Conservation (phyloP, 2,888 invertebrate genomes). For the Athalia rosae region DNA sequence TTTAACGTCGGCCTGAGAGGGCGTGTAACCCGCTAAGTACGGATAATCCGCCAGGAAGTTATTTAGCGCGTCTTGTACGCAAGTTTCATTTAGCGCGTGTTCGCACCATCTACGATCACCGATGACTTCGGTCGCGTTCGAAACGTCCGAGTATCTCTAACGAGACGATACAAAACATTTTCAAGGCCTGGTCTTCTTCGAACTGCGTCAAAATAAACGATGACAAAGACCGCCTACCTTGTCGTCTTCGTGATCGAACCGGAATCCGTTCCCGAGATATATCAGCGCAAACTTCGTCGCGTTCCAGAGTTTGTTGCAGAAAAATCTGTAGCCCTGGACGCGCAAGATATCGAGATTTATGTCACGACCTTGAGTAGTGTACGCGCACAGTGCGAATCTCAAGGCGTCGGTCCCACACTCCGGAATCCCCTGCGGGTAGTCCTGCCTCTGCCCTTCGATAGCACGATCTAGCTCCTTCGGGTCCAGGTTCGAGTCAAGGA, state of each 20-base stretch:
- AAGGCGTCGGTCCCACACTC: constrained; percentile 97
- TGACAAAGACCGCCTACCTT: constrained; percentile 55
- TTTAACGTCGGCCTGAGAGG: constrained; percentile 71
- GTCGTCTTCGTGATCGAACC: constrained; percentile 71
- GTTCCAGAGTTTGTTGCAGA: constrained; percentile 99
- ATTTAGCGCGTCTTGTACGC: constrained; percentile 68
- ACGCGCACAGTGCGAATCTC: constrained; percentile 92
- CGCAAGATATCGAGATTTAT: constrained; percentile 97
- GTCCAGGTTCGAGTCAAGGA: constrained; percentile 89
- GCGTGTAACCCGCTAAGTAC: constrained; percentile 72
- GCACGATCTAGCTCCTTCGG: constrained; percentile 80
- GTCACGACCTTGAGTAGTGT: constrained; percentile 92
- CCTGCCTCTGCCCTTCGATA: constrained; percentile 73
- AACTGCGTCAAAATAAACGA: not conserved
- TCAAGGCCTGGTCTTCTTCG: not conserved
- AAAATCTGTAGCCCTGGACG: constrained; percentile 95
- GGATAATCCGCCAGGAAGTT: constrained; percentile 71
- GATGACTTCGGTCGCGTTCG: constrained; percentile 48
- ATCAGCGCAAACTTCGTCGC: constrained; percentile 94
- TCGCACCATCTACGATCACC: constrained; percentile 63
- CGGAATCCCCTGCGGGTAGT: constrained; percentile 91
- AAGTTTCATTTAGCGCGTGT: constrained; percentile 62
- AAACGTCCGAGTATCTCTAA: constrained; percentile 49
- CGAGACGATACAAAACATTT: constrained; percentile 35
- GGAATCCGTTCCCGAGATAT: constrained; percentile 79